A percentile compares a stretch with the other conserved stretches of the same genome.
phyloP scores from a whole-genome alignment of 2,113 vertebrate species.

The Cyprinodon tularosa region DNA sequence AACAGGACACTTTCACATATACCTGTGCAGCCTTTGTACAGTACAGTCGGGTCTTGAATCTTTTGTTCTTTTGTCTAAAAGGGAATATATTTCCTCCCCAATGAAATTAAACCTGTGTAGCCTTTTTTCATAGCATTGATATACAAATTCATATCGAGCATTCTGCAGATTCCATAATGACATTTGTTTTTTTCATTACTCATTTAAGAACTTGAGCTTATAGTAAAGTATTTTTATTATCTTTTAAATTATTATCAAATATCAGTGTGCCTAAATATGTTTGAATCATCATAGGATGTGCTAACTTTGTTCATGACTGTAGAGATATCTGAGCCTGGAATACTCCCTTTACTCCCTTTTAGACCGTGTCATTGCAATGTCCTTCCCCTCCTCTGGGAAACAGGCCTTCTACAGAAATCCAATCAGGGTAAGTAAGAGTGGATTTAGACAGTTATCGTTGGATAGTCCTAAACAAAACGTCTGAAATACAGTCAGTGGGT shows the following conservation, averaged over 20 bases:
- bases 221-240: not conserved
- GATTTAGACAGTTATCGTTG: no score
- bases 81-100: not conserved
- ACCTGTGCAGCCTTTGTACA: not conserved
- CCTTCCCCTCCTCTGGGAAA: conserved; percentile 94
- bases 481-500: not conserved
- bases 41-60: not conserved
- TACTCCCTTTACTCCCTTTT: conserved; percentile 6
- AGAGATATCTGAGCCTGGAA: not conserved
- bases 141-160: not conserved
- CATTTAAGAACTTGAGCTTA: no score
- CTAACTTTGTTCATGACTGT: not conserved
- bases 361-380: conserved; percentile 98
- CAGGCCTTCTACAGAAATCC: conserved; percentile 97
- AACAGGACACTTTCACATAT: no score
- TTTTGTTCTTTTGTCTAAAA: not conserved
- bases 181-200: not conserved
- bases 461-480: not conserved
- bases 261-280: not conserved
- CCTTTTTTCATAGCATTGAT: not conserved
- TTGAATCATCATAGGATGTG: not conserved
- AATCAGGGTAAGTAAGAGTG: conserved; percentile 82
- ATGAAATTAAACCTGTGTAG: not conserved
- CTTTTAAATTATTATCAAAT: not conserved
- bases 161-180: not conserved